These are phyloP conservation scores for Polyommatus icarus DNA, from an alignment of 2,888 invertebrate species.

Conservation along the genomic window DNA sequence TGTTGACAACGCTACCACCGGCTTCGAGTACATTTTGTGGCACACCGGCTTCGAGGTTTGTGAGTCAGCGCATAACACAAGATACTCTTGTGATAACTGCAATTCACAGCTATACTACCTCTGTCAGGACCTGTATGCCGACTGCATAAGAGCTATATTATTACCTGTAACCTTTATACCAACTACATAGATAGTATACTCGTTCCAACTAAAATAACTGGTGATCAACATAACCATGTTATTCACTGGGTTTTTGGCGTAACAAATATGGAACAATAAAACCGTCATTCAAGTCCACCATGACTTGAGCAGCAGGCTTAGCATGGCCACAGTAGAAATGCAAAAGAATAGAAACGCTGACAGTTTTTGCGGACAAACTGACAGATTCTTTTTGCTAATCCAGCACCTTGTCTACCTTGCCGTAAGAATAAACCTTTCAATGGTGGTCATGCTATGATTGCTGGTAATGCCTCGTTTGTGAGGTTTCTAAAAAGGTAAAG, in stretches of 20 bases:
- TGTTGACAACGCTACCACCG: neutral
- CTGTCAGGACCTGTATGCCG: neutral
- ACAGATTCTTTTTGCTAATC: too few relatives aligned
- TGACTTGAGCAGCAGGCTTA: too few relatives aligned
- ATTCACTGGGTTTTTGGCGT: neutral
- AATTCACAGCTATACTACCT: neutral
- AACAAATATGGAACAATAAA: neutral
- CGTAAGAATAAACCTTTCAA: too few relatives aligned
- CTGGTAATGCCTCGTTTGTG: too few relatives aligned
- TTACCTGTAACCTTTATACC: neutral
- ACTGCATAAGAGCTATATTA: neutral
- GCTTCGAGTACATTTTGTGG: neutral
- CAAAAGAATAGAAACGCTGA: too few relatives aligned
- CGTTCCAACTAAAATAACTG: neutral
- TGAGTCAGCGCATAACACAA: neutral
- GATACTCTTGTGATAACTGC: neutral
- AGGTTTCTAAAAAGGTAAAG: too few relatives aligned
- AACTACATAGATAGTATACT: neutral
- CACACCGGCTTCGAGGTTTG: too few relatives aligned
- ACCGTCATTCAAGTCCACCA: neutral
- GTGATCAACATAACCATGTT: neutral
- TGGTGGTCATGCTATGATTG: too few relatives aligned
- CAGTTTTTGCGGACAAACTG: too few relatives aligned
- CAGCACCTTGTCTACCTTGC: too few relatives aligned
- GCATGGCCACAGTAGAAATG: too few relatives aligned